Percentiles rank a stretch among this genome's conserved stretches.
These are phyloP conservation scores for Trypoxylon attenuatum DNA, from an alignment of 2,888 invertebrate genomes.

Conservation along the genomic window DNA sequence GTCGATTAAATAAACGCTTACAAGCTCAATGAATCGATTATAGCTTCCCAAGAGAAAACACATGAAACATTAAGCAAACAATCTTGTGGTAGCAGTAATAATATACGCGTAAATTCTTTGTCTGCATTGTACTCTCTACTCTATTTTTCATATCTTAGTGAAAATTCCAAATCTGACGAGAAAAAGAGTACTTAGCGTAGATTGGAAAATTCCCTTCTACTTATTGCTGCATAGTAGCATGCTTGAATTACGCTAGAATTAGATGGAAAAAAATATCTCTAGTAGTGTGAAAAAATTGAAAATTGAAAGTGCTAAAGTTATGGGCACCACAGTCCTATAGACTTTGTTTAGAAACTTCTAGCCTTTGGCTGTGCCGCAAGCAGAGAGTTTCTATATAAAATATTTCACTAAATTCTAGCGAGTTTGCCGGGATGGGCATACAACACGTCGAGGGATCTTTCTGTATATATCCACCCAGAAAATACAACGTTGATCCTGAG, in stretches of 20 bases:
- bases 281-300: constrained; percentile 11
- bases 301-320: constrained; percentile 2
- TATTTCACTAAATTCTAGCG: constrained; percentile 57
- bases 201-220: background rate
- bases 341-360: too few species aligned
- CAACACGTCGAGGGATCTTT: constrained; percentile 83
- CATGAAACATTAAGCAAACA: too few species aligned
- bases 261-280: constrained; percentile 8
- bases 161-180: too few species aligned
- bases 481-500: constrained; percentile 82
- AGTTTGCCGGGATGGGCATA: constrained; percentile 82
- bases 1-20: background rate
- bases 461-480: constrained; percentile 83
- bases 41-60: too few species aligned
- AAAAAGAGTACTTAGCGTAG: too few species aligned
- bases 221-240: constrained; percentile 6
- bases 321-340: too few species aligned
- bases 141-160: too few species aligned
- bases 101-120: too few species aligned
- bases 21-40: background rate
- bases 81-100: too few species aligned
- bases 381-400: background rate
- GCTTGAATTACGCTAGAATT: constrained; percentile 23
- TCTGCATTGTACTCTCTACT: too few species aligned
- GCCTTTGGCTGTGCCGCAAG: too few species aligned